Evolutionary conservation across 1,140 invertebrate genomes (phyloP), one percentile per base, ranked within the genome.

Genomic region (Hylaeus volcanicus): DNA sequence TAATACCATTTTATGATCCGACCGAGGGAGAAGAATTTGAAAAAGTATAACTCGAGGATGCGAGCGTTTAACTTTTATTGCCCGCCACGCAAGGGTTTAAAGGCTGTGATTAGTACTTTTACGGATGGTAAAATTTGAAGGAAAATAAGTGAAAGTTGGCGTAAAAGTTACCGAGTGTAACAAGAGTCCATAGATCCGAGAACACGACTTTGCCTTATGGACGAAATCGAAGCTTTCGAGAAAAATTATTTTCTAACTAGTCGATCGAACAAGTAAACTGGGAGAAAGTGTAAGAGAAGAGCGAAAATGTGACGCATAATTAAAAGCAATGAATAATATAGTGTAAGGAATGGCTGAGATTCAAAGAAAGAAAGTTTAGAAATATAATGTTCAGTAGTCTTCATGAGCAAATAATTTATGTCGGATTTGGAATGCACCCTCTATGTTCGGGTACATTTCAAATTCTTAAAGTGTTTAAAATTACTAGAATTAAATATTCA

Each of bases 91-190:
- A 60, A 41, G 51, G 45, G 15, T 64, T 1, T 45, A 6, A 45
- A 75, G 39, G 15, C 55, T 15, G 61, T 45, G 55, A 61, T 70
- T 43, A 77, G 65, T 2, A 41, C 56, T 4, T 65, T 77, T 53
- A 70, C 65, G 65, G 74, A 61, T 70, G 74, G 55, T 48, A 77
- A 60, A 61, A 51, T 70, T 61, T 56, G 6, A 56, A 75, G 41
- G 73, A 70, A 77, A 70, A 77, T 66, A 11, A 70, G 74, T 70
- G 74, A 77, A 77, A 77, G 74, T 51, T 60, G 45, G 15, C 37
- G 43, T 70, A 61, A 70, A 77, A 77, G 51, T 77, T 77, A 39
- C 41, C 26, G n/a, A 14, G 48, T 75, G 61, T 41, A 26, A 48
- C 56, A 26, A 3, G 15, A 60, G 51, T 60, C n/a, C 6, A 1